Conservation (phyloP, 2,888 invertebrate species). For the Erebia palarica region DNA sequence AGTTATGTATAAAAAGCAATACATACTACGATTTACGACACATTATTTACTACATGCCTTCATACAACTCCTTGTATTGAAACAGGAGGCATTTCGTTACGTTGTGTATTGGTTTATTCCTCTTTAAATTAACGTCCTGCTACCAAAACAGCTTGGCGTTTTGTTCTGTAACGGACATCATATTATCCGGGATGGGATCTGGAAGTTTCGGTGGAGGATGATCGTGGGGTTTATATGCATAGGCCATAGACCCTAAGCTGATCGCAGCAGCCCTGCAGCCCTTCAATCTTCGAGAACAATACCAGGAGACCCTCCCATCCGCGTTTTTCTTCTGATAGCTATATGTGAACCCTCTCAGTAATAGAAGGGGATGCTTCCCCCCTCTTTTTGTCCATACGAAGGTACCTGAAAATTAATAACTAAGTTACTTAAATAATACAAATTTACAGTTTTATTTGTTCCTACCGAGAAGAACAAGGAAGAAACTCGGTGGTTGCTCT, state of each 20-base stretch:
- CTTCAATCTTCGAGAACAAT: slow-evolving; percentile 71
- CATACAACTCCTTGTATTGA: no score
- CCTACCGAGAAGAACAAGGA: neutral
- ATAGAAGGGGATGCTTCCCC: slow-evolving; percentile 70
- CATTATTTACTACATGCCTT: no score
- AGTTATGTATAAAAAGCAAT: no score
- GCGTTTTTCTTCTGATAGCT: slow-evolving; percentile 75
- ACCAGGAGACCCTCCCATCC: slow-evolving; percentile 73
- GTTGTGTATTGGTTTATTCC: neutral
- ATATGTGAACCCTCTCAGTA: slow-evolving; percentile 68
- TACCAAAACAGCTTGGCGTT: slow-evolving; percentile 28
- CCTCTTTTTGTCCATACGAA: slow-evolving; percentile 74
- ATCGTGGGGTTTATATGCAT: slow-evolving; percentile 61
- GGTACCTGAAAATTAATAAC: slow-evolving; percentile 52
- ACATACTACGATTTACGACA: no score
- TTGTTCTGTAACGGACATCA: slow-evolving; percentile 16
- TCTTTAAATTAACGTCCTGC: neutral
- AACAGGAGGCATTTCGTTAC: neutral
- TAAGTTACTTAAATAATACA: neutral
- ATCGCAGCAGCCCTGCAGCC: slow-evolving; percentile 72
- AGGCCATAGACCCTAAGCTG: slow-evolving; percentile 59
- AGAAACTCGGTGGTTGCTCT: neutral
- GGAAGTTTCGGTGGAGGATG: slow-evolving; percentile 62
- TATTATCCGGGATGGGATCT: slow-evolving; percentile 17
- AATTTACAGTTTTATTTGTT: neutral